Percentiles rank a stretch among this genome's conserved stretches.
Conservation (phyloP, 2,888 invertebrate species). For the Napeogenes inachia region DNA sequence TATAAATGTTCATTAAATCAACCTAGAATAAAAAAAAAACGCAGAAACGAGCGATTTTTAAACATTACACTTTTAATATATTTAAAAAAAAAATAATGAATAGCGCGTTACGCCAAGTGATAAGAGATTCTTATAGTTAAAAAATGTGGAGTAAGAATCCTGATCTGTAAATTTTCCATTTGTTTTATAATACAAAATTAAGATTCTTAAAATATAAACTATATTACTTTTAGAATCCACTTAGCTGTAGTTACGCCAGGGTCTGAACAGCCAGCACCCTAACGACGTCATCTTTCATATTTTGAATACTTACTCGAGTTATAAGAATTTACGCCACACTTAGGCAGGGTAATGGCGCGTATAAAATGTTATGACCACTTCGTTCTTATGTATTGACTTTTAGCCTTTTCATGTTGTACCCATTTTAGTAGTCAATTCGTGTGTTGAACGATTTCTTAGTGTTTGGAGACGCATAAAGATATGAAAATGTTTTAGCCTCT, state of each 20-base stretch:
- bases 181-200: neutral
- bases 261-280: constrained; percentile 38
- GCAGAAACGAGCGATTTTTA: too few relatives aligned
- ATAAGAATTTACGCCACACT: constrained; percentile 77
- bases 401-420: constrained; percentile 40
- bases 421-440: constrained; percentile 27
- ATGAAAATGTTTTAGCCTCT: constrained; percentile 3
- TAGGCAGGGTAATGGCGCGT: constrained; percentile 65
- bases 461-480: constrained; percentile 6
- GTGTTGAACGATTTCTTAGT: constrained; percentile 13
- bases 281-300: constrained; percentile 66
- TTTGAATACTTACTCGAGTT: constrained; percentile 73
- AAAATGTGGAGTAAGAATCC: too few relatives aligned
- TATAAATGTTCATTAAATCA: too few relatives aligned
- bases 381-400: constrained; percentile 70
- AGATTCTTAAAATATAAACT: neutral
- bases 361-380: constrained; percentile 76
- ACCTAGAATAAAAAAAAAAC: too few relatives aligned
- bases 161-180: too few relatives aligned
- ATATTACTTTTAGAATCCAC: constrained; percentile 16
- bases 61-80: too few relatives aligned
- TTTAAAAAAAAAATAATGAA: too few relatives aligned
- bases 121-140: too few relatives aligned
- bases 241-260: constrained; percentile 17
- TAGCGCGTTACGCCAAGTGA: too few relatives aligned